Base-by-base conservation (phyloP, 2,113 vertebrate genomes). In the Verasper variegatus region DNA sequence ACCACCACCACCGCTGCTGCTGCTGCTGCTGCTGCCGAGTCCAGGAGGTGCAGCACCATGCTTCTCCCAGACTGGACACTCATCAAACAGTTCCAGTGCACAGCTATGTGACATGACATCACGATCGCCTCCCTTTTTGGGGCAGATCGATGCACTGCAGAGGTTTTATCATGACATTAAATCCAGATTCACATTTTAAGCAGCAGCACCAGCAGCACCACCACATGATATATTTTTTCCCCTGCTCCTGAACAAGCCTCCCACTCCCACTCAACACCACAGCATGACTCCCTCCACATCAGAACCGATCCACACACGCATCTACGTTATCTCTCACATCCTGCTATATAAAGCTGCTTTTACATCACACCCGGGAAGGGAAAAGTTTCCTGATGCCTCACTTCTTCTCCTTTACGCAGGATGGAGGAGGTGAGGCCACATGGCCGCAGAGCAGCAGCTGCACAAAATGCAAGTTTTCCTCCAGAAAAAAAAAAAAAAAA, bases 201-300 rank as follows among this genome's bases (percentile, higher is more conserved):
- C 74, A 47, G 18, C 49, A 88, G 82, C 67, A 82, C 15, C 74
- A 79, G 80, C 85, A 74, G 81, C 51, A 88, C 78, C 84, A 86
- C 75, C 75, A 80, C 70, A 54, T 31, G 31, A 31, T 81, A 77
- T 62, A 66, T 71, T 70, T 76, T 87, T 65, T 82, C 76, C 64
- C 74, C 71, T 72, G 74, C 49, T 77, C 74, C 82, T 74, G 71
- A 61, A 77, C 80, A 81, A 90, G 76, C 76, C 88, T 71, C 89
- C 86, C 88, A 88, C 82, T 54, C 66, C 76, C 73, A 74, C 67
- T 49, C 51, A 10, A 15, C 6, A n/a, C 18, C 51, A 84, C 21
- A 21, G 17, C 47, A 18, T 79, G 72, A 81, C 74, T 65, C 51
- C 11, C 45, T 49, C 45, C 45, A 31, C 31, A 49, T 13, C 40